Evolutionary conservation across 2,797 vertebrate species (phyloP), one percentile per base, ranked within the genome.

Genomic region (Malurus leucopterus): DNA sequence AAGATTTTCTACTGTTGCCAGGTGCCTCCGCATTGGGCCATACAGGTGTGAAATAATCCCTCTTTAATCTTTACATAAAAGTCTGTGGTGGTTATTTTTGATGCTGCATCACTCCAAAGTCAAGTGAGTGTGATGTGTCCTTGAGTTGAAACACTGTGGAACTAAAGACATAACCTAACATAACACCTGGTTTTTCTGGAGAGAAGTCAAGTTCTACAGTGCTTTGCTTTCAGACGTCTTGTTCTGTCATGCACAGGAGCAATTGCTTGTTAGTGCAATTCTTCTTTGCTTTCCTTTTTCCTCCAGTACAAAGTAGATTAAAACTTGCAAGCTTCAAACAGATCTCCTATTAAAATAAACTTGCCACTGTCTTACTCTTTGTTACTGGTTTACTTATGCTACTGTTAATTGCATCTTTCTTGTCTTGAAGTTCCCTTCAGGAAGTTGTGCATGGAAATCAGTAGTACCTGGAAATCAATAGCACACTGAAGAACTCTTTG

Each of bases 1-100:
- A 99, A 99, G 95, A 91, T 99, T 84, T 99, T 99, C 96, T 99
- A 99, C 95, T 98, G 98, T 93, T 99, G 98, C 65, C 98, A 97
- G 44, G 98, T 98, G 23, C 98, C 98, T 10, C 97, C 99, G 24
- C 98, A 88, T 51, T 99, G 98, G 99, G 94, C 94, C 16, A 88
- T 99, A 88, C 98, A 99, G 98, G 99, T 99, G 21, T 51, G 91
- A 54, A 73, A 15, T 27, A 62, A 41, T 49, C 8, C 24, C 11
- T 5, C 74, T 87, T 65, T 46, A 73, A 6, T 22, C 43, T 67
- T 80, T 84, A 3, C 18, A 62, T 58, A 3, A 23, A 76, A 77
- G 47, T 55, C 32, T 55, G 9, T 63, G 5, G 10, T 89, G 27
- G 13, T 21, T 65, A 26, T 26, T 87, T 91, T 84, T 72, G 32